Conservation (phyloP, 1,140 invertebrate genomes). For the Pachypeltis micranthus region DNA sequence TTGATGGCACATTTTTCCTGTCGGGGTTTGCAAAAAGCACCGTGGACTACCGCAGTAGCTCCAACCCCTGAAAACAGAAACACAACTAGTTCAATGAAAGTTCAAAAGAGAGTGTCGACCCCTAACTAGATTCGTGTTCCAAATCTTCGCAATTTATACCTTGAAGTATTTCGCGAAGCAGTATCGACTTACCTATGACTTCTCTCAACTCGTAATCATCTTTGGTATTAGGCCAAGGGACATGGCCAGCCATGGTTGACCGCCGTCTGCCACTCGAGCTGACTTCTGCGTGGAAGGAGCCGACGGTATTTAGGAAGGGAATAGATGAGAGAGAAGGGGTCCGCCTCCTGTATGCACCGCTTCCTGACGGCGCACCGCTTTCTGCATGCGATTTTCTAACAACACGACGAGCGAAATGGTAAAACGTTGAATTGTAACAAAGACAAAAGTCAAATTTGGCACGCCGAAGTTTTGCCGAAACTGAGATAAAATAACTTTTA, state of each 20-base stretch:
- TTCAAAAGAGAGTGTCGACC: too few relatives aligned
- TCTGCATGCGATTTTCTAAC: not conserved
- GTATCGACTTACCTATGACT: constrained; percentile 81
- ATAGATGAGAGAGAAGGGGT: not conserved
- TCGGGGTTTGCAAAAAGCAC: constrained; percentile 81
- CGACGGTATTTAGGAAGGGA: not conserved
- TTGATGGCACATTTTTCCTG: constrained; percentile 97
- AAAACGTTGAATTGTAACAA: too few relatives aligned
- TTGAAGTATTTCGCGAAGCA: not conserved
- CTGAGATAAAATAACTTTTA: too few relatives aligned
- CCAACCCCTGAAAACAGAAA: constrained; percentile 76
- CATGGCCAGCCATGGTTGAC: constrained; percentile 18
- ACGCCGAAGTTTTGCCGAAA: too few relatives aligned
- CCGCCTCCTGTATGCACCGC: not conserved
- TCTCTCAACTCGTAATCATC: constrained; percentile 90
- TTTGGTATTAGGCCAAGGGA: constrained; percentile 79
- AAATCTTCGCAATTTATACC: too few relatives aligned
- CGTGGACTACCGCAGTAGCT: constrained; percentile 91
- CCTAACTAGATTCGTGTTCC: too few relatives aligned
- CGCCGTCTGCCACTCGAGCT: not conserved
- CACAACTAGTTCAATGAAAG: too few relatives aligned
- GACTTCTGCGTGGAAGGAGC: not conserved
- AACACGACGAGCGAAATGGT: not conserved
- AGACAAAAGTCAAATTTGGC: too few relatives aligned
- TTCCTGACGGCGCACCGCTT: not conserved